Evolutionary conservation across 1,140 invertebrate species (phyloP).

Genomic region (Apis mellifera): DNA sequence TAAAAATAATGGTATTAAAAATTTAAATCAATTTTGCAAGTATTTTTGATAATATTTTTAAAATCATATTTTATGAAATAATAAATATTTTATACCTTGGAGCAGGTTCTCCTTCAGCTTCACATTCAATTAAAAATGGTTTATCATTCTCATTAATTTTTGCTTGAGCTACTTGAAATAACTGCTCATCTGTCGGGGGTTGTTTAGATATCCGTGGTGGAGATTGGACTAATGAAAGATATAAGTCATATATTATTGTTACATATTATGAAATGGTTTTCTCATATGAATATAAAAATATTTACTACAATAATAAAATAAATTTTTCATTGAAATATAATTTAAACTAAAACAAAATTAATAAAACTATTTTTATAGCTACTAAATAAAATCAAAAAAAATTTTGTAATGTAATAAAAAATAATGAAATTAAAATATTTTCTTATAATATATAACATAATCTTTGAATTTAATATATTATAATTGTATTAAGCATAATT

Average conservation of each 20-base stretch:
- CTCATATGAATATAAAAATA: background rate
- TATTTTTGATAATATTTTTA: background rate
- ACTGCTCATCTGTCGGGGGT: slow-evolving; percentile 92
- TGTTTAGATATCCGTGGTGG: slow-evolving; percentile 95
- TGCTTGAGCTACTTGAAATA: slow-evolving; percentile 93
- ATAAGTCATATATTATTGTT: slow-evolving; percentile 35
- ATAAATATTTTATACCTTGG: slow-evolving; percentile 84
- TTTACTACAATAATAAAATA: background rate
- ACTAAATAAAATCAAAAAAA: background rate
- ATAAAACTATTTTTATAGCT: slow-evolving; percentile 1
- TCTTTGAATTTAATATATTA: slow-evolving; percentile 16
- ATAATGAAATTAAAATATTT: background rate
- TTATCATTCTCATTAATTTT: slow-evolving; percentile 92
- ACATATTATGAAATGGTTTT: background rate
- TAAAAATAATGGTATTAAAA: background rate
- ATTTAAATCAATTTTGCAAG: background rate
- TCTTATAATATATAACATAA: background rate
- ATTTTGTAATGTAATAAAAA: background rate
- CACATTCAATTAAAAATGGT: slow-evolving; percentile 96
- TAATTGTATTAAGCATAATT: slow-evolving; percentile 22
- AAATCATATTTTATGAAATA: background rate
- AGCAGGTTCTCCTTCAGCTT: slow-evolving; percentile 94
- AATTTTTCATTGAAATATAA: background rate
- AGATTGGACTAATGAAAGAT: slow-evolving; percentile 86
- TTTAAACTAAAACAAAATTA: slow-evolving; percentile 15